Percentiles rank a stretch among this genome's conserved stretches.
Conservation (phyloP, 2,888 invertebrate genomes). For the Diachrysia chrysitis region DNA sequence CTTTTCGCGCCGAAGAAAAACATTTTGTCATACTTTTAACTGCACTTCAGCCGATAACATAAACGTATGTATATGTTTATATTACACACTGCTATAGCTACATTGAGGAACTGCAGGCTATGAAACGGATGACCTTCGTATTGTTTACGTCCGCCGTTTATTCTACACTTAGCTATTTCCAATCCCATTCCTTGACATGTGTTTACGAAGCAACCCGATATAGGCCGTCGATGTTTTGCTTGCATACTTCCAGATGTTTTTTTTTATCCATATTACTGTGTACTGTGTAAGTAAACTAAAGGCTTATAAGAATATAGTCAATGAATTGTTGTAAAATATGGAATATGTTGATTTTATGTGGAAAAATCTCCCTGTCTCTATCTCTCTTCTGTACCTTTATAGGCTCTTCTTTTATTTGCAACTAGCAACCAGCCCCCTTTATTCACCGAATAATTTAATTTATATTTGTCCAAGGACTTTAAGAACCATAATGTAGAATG, state of each 20-base stretch:
- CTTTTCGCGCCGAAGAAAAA: too few relatives aligned
- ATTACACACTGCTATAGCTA: too few relatives aligned
- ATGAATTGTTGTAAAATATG: too few relatives aligned
- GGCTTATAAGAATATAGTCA: background rate
- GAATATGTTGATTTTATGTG: too few relatives aligned
- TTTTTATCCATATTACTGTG: background rate
- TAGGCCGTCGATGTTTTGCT: background rate
- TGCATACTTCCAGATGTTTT: conserved; percentile 3
- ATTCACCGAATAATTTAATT: too few relatives aligned
- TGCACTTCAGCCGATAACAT: background rate
- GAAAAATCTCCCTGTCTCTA: too few relatives aligned
- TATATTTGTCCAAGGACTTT: too few relatives aligned
- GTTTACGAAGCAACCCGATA: background rate
- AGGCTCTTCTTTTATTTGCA: too few relatives aligned
- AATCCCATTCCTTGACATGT: conserved; percentile 1
- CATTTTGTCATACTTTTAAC: background rate
- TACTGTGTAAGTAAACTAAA: background rate
- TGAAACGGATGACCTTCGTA: conserved; percentile 1
- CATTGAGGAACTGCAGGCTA: background rate
- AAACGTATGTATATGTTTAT: background rate
- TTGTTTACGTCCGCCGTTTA: background rate
- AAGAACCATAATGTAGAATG: too few relatives aligned
- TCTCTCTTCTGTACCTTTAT: too few relatives aligned
- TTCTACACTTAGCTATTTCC: background rate
- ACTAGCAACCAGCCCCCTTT: too few relatives aligned